A percentile compares a stretch with the other conserved stretches of the same genome.
Evolutionary conservation across 2,888 invertebrate species (phyloP).

Genomic region (Disparrhopalites patrizii): DNA sequence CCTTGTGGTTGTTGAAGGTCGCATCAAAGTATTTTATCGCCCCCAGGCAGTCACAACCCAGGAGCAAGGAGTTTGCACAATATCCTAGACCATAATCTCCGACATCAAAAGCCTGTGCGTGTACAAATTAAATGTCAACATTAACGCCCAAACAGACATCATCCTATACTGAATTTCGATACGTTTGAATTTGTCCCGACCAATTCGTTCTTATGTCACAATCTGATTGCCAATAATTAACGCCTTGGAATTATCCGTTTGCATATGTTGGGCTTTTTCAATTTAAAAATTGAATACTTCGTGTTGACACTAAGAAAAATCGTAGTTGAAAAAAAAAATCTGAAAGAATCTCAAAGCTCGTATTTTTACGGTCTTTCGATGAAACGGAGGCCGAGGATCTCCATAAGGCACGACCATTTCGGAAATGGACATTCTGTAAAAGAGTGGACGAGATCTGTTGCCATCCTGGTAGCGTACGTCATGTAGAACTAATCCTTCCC

Average conservation of each 20-base stretch:
- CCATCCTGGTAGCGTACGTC: constrained; percentile 41
- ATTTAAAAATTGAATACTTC: constrained; percentile 1
- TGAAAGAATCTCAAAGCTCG: too few relatives aligned
- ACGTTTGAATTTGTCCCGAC: too few relatives aligned
- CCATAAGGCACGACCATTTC: constrained; percentile 46
- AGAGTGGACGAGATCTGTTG: constrained; percentile 25
- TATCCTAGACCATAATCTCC: constrained; percentile 41
- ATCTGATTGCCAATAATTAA: not conserved
- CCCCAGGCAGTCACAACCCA: constrained; percentile 43
- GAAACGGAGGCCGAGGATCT: constrained; percentile 44
- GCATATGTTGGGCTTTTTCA: too few relatives aligned
- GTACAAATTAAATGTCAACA: too few relatives aligned
- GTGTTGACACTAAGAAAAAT: too few relatives aligned
- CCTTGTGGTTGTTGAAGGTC: constrained; percentile 36
- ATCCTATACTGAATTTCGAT: too few relatives aligned
- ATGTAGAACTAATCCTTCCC: constrained; percentile 44
- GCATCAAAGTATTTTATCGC: constrained; percentile 42
- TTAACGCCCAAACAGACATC: too few relatives aligned
- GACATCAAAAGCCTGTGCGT: constrained; percentile 33
- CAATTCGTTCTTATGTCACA: too few relatives aligned
- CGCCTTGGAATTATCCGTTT: not conserved
- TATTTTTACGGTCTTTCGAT: constrained; percentile 39
- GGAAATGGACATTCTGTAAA: constrained; percentile 40
- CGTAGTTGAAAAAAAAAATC: too few relatives aligned
- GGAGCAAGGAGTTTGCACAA: constrained; percentile 37